Conservation (phyloP, 2,797 vertebrate species). For the Coregonus sp. region DNA sequence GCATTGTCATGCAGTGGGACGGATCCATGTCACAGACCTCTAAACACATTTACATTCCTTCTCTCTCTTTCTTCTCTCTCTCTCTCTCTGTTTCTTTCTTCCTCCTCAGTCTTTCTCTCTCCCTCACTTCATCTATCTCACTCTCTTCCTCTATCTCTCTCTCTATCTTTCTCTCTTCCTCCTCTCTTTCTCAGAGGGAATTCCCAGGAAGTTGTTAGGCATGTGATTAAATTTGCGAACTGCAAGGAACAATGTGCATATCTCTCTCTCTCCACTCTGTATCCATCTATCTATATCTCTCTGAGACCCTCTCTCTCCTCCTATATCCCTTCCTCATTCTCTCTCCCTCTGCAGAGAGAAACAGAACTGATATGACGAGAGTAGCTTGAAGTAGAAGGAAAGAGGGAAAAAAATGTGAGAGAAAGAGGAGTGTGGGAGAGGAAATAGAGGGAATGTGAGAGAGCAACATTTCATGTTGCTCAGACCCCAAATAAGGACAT, state of each 20-base stretch:
- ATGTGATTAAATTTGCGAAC: slow-evolving; percentile 47
- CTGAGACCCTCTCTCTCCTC: background rate
- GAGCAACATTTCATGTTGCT: slow-evolving; percentile 12
- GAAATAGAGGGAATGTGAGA: background rate
- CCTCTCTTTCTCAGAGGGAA: slow-evolving; percentile 52
- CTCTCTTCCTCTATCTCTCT: background rate
- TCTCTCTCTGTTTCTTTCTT: background rate
- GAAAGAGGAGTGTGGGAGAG: slow-evolving; percentile 1
- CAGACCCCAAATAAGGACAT: slow-evolving; percentile 35
- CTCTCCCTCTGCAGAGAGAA: background rate
- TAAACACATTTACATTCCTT: no score
- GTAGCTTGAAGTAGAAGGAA: no score
- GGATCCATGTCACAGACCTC: no score
- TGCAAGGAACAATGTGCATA: background rate
- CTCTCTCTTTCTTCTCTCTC: no score
- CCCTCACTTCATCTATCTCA: no score
- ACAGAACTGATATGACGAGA: background rate
- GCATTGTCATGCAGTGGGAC: no score
- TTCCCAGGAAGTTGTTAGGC: slow-evolving; percentile 66
- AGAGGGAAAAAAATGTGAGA: background rate
- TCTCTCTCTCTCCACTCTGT: background rate
- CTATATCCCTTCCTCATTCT: background rate
- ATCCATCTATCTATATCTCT: background rate
- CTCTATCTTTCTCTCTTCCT: background rate
- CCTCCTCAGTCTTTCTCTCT: background rate